Percentiles rank a stretch among this genome's conserved stretches.
Conservation (phyloP, 2,888 invertebrate genomes). For the Pristionchus mayeri region DNA sequence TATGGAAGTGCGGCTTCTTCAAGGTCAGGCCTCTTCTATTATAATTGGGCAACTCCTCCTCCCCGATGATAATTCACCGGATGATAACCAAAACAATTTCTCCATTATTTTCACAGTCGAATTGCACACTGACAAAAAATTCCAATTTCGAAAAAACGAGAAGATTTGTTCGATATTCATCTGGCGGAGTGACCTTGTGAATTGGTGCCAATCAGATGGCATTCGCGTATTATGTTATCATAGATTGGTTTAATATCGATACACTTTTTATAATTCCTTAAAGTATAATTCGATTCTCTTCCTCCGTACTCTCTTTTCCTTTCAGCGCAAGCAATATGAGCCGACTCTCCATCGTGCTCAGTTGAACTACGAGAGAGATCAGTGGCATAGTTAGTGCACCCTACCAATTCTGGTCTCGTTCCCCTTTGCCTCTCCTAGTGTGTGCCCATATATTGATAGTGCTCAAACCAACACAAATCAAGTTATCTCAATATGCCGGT, state of each 20-base stretch:
- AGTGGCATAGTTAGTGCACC: constrained; percentile 5
- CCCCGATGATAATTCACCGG: too few relatives aligned
- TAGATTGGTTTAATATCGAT: not conserved
- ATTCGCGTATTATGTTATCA: too few relatives aligned
- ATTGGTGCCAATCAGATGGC: too few relatives aligned
- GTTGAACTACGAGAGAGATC: constrained; percentile 41
- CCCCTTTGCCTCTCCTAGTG: not conserved
- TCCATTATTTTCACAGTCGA: too few relatives aligned
- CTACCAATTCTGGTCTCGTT: not conserved
- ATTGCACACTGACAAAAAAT: too few relatives aligned
- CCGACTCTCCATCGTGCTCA: constrained; percentile 50
- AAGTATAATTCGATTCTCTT: not conserved
- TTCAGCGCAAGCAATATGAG: constrained; percentile 64
- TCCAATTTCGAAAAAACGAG: too few relatives aligned
- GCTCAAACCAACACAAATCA: constrained; percentile 27
- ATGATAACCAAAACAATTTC: too few relatives aligned
- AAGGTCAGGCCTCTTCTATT: constrained; percentile 49
- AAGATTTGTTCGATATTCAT: too few relatives aligned
- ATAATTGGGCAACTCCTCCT: too few relatives aligned
- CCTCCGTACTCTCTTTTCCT: constrained; percentile 58
- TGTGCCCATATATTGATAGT: constrained; percentile 7
- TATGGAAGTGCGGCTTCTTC: constrained; percentile 65
- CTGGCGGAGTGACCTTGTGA: too few relatives aligned
- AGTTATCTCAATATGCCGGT: constrained; percentile 28
- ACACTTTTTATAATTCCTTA: not conserved